phyloP scores from a whole-genome alignment of 2,797 vertebrate species.

The Adelosebastes latens region DNA sequence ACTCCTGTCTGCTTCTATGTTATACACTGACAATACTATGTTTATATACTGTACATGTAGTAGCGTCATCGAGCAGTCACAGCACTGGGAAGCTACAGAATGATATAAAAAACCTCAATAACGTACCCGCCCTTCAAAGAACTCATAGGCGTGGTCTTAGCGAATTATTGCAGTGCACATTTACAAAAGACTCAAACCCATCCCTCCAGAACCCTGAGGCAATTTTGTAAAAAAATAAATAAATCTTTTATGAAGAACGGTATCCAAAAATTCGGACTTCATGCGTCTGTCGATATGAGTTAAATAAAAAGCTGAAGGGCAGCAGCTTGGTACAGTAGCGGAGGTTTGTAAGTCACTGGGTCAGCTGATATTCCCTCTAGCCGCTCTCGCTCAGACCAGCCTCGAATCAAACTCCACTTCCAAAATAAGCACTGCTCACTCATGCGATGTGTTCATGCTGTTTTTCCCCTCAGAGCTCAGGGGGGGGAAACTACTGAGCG shows the following conservation, averaged over 20 bases:
- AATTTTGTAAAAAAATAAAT: neutral
- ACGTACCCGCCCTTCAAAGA: too few species aligned
- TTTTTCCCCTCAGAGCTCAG: conserved; percentile 10
- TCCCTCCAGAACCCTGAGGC: neutral
- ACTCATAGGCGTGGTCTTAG: too few species aligned
- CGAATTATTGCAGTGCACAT: too few species aligned
- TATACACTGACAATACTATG: too few species aligned
- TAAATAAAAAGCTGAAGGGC: neutral
- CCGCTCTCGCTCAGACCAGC: neutral
- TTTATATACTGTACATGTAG: too few species aligned
- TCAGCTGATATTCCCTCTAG: conserved; percentile 31
- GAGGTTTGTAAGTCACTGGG: conserved; percentile 45
- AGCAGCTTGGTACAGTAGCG: neutral
- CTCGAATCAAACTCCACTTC: conserved; percentile 26
- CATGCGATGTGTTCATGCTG: conserved; percentile 11
- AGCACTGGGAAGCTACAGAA: too few species aligned
- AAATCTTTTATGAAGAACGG: neutral
- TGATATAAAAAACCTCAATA: too few species aligned
- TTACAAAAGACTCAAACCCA: neutral
- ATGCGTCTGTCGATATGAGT: neutral
- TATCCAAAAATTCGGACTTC: neutral
- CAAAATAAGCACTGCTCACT: conserved; percentile 51
- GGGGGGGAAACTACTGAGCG: neutral
- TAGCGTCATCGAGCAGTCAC: too few species aligned
- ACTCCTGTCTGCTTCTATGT: too few species aligned